Conservation (phyloP, 1,140 invertebrate species). For the Gryllus bimaculatus region DNA sequence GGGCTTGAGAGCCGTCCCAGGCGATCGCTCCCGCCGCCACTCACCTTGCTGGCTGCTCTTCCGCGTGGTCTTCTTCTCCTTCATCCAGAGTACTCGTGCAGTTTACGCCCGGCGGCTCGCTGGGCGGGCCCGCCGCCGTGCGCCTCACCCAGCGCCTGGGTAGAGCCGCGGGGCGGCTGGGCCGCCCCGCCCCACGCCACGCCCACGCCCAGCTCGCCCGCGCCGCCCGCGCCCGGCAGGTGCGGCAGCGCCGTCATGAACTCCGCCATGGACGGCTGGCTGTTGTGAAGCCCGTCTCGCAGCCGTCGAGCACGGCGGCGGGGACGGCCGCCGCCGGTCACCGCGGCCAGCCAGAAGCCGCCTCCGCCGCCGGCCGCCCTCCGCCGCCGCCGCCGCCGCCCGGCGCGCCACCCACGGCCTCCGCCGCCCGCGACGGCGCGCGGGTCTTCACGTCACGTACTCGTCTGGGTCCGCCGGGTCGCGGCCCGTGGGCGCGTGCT, state of each 20-base stretch:
- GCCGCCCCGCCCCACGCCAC: slow-evolving; percentile 35
- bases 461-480: slow-evolving; percentile 31
- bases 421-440: slow-evolving; percentile 39
- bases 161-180: slow-evolving; percentile 39
- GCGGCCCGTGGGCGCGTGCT: slow-evolving; percentile 15
- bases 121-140: slow-evolving; percentile 37
- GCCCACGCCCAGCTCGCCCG: slow-evolving; percentile 40
- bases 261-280: slow-evolving; percentile 85
- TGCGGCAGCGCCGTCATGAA: slow-evolving; percentile 77
- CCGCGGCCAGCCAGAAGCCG: slow-evolving; percentile 45
- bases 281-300: slow-evolving; percentile 81
- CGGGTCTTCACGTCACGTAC: slow-evolving; percentile 34
- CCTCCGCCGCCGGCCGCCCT: slow-evolving; percentile 12
- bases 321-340: slow-evolving; percentile 38
- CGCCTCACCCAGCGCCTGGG: slow-evolving; percentile 22
- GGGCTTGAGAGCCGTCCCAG: too few relatives aligned
- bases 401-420: slow-evolving; percentile 32
- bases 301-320: slow-evolving; percentile 33
- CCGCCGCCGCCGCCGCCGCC: slow-evolving; percentile 28
- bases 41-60: slow-evolving; percentile 85
- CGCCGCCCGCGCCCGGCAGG: slow-evolving; percentile 32
- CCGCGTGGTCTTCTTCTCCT: slow-evolving; percentile 89
- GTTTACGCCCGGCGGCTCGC: slow-evolving; percentile 53
- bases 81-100: slow-evolving; percentile 94
- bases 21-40: slow-evolving; percentile 21